These are phyloP conservation scores for Pipistrellus pipistrellus DNA, from an alignment of 2,797 vertebrate species.

Conservation along the genomic window DNA sequence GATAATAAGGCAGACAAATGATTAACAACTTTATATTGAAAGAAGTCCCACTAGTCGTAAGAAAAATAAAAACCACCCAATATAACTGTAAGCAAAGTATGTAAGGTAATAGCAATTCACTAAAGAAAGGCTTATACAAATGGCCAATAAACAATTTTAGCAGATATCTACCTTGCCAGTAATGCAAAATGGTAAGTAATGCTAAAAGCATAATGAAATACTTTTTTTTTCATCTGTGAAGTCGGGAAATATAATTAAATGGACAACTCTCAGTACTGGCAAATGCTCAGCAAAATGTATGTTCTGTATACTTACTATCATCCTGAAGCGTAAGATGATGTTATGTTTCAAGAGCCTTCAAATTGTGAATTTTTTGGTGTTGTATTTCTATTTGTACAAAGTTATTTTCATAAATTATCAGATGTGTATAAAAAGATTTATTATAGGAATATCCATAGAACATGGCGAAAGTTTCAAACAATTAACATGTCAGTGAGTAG, in stretches of 20 bases:
- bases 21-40: not conserved
- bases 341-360: not conserved
- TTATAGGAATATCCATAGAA: not conserved
- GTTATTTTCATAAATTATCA: not conserved
- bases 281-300: not conserved
- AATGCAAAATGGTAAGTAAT: not conserved
- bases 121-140: not conserved
- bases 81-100: not conserved
- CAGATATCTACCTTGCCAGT: not conserved
- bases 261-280: not conserved
- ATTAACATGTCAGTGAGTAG: not conserved
- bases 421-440: not conserved
- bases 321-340: not conserved
- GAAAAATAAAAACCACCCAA: not conserved
- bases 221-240: not conserved
- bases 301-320: not conserved
- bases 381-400: conserved; percentile 6
- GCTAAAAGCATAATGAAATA: not conserved
- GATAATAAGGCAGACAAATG: not conserved
- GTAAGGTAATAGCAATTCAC: not conserved
- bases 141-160: not conserved
- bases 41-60: not conserved
- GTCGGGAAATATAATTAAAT: not conserved
- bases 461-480: not conserved
- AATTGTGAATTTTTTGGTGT: not conserved